Evolutionary conservation across 2,113 vertebrate genomes (phyloP), one percentile per base, ranked within the genome.

Genomic region (Gymnorhina tibicen): DNA sequence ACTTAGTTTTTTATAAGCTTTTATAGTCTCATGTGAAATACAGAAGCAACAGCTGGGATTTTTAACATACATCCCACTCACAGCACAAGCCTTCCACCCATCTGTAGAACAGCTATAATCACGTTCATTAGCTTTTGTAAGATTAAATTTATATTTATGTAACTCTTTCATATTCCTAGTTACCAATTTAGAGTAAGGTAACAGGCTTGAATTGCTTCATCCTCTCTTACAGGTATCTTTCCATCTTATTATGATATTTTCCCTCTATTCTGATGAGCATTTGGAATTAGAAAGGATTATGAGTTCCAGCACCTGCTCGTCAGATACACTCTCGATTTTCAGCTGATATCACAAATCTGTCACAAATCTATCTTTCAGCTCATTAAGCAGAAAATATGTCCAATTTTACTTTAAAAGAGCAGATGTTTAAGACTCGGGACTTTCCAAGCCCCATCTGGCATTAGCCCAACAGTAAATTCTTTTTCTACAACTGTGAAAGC

Each of bases 321-420:
- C 78, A 81, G 85, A 90, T 52, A 35, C 14, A 14, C 12, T 81
- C n/a, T 56, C 3, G 2, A 15, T 41, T 80, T 97, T 68, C 28
- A 72, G 39, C 46, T 85, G 55, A 42, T 84, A 50, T 16, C 72
- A 75, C 49, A 81, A 77, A 85, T 67, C 28, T 84, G 63, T 82
- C 66, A 74, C 18, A 67, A 41, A 76, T 56, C 49, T 70, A 41
- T 63, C 26, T 56, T 69, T 77, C 72, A 90, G 42, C 42, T 94
- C 72, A 60, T 94, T 93, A 94, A 90, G 41, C 49, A 94, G 85
- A 80, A 95, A 90, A 81, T 53, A 30, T 13, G 42, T 33, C 60
- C 33, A 64, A 6, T 84, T 81, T 93, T 86, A 78, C 49, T 97
- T 94, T 87, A 77, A 93, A 93, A 86, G 89, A 96, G 33, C 95